Evolutionary conservation across 2,888 invertebrate species (phyloP), one percentile per base, ranked within the genome.

Genomic region (Apamea epomidion): DNA sequence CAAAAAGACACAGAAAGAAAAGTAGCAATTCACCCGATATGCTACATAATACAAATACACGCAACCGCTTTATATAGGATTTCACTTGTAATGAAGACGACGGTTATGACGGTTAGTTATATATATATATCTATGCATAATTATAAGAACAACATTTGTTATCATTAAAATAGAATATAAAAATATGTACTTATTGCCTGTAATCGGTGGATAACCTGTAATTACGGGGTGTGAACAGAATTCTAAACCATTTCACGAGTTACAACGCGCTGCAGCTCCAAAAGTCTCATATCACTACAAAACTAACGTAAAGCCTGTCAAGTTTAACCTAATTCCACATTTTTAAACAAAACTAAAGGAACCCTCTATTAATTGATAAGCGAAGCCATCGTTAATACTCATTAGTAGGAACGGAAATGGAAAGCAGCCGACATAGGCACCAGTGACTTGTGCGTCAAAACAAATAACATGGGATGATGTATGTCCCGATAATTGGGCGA

Each of bases 381-480:
- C 77, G 74, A 73, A 86, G 62, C 71, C 77, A 86, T 85, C 90
- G 90, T 90, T 87, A 89, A 87, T 82, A 86, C 85, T 88, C 90
- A 88, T 87, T 88, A 86, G 88, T 83, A 80, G 81, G 77, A 87
- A 88, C 89, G 84, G 90, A 91, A 90, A 90, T 89, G 88, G 83
- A 87, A 86, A 80, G 69, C 77, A 78, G 76, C 78, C 78, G 84
- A 82, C 84, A 75, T 70, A 75, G 84, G 78, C 84, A 78, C 87
- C 87, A 86, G 81, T 79, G 84, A 86, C 76, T 85, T 84, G 88
- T 88, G 92, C 93, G 95, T 96, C 96, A 95, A 94, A 96, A 95
- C 95, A 95, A 95, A 95, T 95, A 95, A 94, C 92, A 90, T 85
- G 82, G 89, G 88, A 95, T 96, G 96, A 96, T 96, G 91, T 93